Evolutionary conservation across 2,113 vertebrate genomes (phyloP).

Genomic region (Tragelaphus buxtoni): DNA sequence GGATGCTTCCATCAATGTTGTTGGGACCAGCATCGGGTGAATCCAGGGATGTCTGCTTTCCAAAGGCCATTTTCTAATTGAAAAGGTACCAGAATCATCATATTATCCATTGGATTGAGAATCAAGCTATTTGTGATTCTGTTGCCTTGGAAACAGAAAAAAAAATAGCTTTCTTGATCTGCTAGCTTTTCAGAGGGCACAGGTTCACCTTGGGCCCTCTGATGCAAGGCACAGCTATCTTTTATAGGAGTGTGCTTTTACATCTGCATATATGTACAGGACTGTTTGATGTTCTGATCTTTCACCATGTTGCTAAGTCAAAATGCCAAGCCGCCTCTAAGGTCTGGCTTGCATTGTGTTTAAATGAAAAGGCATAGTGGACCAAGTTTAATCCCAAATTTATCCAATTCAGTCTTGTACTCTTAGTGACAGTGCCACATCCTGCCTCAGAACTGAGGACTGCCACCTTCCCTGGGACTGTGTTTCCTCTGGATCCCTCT

Average conservation of each 20-base stretch:
- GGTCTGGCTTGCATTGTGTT: not conserved
- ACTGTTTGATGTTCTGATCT: not conserved
- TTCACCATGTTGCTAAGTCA: not conserved
- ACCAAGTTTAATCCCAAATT: not conserved
- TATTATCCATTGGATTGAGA: slow-evolving; percentile 2
- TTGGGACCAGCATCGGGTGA: not conserved
- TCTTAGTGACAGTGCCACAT: not conserved
- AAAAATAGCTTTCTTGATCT: slow-evolving; percentile 23
- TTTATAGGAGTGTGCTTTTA: not conserved
- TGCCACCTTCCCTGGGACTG: accelerated
- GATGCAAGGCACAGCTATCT: not conserved
- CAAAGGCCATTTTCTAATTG: not conserved
- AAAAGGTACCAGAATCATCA: not conserved
- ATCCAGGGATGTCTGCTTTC: not conserved
- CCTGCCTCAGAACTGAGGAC: not conserved
- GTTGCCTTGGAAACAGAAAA: slow-evolving; percentile 60
- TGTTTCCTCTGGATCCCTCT: accelerated
- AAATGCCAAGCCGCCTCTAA: not conserved
- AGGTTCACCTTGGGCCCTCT: slow-evolving; percentile 19
- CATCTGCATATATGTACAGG: accelerated
- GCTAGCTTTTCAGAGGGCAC: not conserved
- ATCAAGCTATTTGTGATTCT: slow-evolving; percentile 3
- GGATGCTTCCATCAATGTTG: not conserved
- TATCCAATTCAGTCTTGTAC: not conserved
- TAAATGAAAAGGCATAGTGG: not conserved